Conservation (phyloP, 1,140 invertebrate genomes). For the Nasonia giraulti region DNA sequence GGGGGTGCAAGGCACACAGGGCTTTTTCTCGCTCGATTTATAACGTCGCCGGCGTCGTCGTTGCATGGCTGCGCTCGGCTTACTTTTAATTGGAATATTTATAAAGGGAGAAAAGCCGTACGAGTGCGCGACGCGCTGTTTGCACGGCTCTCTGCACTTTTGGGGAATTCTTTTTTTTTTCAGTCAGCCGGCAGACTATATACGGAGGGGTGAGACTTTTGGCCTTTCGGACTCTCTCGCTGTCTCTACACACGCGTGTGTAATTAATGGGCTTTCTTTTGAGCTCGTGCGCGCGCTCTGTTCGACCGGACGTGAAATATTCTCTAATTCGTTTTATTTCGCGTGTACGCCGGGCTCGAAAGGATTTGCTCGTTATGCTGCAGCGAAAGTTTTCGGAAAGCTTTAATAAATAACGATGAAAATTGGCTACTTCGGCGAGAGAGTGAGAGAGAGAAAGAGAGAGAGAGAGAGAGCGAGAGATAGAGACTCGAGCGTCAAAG, state of each 20-base stretch:
- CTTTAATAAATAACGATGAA: too few species aligned
- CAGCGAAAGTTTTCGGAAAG: neutral
- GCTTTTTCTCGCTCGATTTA: slow-evolving; percentile 49
- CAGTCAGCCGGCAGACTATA: too few species aligned
- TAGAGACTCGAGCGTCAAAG: neutral
- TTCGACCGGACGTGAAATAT: too few species aligned
- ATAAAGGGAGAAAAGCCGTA: slow-evolving; percentile 28
- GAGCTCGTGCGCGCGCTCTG: too few species aligned
- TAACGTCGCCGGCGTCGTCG: neutral
- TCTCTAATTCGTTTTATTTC: too few species aligned
- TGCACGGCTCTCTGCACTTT: neutral
- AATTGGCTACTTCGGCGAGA: too few species aligned
- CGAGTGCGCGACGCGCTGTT: neutral
- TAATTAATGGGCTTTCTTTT: too few species aligned
- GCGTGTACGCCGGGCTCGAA: too few species aligned
- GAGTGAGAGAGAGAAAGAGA: neutral
- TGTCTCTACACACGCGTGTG: too few species aligned
- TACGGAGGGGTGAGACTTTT: too few species aligned
- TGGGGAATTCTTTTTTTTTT: neutral
- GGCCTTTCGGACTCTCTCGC: too few species aligned
- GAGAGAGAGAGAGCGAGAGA: neutral
- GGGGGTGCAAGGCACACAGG: neutral
- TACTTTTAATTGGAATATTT: slow-evolving; percentile 51
- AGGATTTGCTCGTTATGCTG: too few species aligned
- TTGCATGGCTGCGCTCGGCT: neutral